These are phyloP conservation scores for Magallana ariakensis DNA, from an alignment of 1,140 invertebrate genomes.

Conservation along the genomic window DNA sequence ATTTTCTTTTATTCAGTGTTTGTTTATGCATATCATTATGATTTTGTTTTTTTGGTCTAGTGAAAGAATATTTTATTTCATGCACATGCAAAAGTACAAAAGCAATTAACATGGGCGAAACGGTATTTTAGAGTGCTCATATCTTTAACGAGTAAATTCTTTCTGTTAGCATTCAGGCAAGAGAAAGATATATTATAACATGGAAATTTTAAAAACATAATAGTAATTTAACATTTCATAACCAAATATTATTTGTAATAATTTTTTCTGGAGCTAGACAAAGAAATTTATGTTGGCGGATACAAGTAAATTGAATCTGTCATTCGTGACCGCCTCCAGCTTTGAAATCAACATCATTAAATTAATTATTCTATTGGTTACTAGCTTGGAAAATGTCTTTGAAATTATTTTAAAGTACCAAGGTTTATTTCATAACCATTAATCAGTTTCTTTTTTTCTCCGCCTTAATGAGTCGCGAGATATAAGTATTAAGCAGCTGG, in stretches of 20 bases:
- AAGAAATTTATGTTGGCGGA: neutral
- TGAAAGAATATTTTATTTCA: too few relatives aligned
- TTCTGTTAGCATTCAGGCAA: too few relatives aligned
- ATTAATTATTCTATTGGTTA: constrained; percentile 7
- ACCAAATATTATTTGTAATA: neutral
- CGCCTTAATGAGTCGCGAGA: neutral
- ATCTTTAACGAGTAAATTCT: too few relatives aligned
- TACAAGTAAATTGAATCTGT: neutral
- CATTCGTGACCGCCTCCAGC: neutral
- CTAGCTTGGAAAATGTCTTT: constrained; percentile 4
- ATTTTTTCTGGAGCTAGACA: neutral
- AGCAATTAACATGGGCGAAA: too few relatives aligned
- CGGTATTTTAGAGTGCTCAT: too few relatives aligned
- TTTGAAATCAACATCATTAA: neutral
- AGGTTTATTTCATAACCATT: constrained; percentile 8
- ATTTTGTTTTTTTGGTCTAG: too few relatives aligned
- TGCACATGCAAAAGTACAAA: too few relatives aligned
- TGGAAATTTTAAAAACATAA: too few relatives aligned
- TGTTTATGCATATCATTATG: too few relatives aligned
- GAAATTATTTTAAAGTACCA: neutral
- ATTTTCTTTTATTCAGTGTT: too few relatives aligned
- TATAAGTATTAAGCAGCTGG: neutral
- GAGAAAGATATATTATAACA: too few relatives aligned
- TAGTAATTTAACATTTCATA: too few relatives aligned
- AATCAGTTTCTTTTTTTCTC: neutral